phyloP scores from a whole-genome alignment of 1,140 invertebrate genomes.

The Tetramorium alpestre region DNA sequence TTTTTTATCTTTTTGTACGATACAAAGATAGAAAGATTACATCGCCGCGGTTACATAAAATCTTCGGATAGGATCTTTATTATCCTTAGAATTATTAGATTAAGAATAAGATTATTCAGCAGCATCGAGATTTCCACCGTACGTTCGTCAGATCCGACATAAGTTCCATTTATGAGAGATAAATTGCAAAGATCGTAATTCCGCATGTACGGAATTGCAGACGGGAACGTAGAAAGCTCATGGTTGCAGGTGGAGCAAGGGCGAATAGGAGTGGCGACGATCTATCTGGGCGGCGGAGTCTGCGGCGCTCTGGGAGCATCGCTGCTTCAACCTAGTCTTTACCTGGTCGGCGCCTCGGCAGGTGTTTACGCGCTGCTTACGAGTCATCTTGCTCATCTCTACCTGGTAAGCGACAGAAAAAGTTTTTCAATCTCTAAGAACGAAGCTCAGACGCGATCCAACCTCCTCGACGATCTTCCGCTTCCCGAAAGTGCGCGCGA shows the following conservation, averaged over 20 bases:
- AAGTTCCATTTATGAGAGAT: background rate
- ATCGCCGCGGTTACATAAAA: background rate
- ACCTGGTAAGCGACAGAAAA: conserved; percentile 89
- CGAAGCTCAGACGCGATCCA: background rate
- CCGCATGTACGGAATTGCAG: background rate
- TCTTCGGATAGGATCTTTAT: background rate
- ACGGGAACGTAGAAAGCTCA: background rate
- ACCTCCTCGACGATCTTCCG: too few relatives aligned
- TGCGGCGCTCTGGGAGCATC: conserved; percentile 92
- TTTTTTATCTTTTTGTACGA: background rate
- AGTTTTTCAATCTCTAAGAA: background rate
- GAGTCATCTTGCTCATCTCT: conserved; percentile 95
- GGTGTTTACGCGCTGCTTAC: conserved; percentile 97
- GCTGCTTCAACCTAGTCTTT: conserved; percentile 91
- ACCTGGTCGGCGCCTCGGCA: conserved; percentile 95
- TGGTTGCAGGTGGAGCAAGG: conserved; percentile 92
- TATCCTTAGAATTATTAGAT: too few relatives aligned
- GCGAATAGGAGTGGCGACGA: conserved; percentile 89
- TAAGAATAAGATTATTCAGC: background rate
- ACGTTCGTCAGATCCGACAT: background rate
- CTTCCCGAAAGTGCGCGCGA: background rate
- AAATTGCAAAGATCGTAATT: background rate
- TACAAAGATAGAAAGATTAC: background rate
- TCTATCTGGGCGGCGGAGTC: conserved; percentile 90
- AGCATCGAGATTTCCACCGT: background rate